These are phyloP conservation scores for Epirrhoe alternata DNA, from an alignment of 2,888 invertebrate species.

Conservation along the genomic window DNA sequence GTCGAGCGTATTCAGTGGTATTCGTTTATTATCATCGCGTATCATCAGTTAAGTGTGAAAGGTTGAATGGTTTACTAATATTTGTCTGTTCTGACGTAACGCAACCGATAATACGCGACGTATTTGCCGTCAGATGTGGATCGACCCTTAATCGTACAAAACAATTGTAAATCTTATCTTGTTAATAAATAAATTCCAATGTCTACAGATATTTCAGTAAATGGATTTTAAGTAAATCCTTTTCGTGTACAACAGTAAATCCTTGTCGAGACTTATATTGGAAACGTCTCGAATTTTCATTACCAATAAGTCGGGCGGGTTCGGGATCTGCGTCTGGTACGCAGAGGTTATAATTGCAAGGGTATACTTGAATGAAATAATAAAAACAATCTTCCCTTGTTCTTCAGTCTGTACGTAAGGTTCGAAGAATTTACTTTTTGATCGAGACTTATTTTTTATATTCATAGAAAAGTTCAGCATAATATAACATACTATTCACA, in stretches of 20 bases:
- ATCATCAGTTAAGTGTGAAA: no score
- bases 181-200: constrained; percentile 7
- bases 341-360: constrained; percentile 19
- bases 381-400: not conserved
- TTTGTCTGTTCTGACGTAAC: no score
- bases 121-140: not conserved
- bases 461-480: no score
- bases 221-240: constrained; percentile 28
- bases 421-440: no score
- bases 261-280: constrained; percentile 30
- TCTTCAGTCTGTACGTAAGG: no score
- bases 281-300: constrained; percentile 43
- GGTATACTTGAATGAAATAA: constrained; percentile 1
- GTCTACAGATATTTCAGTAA: constrained; percentile 8
- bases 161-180: not conserved
- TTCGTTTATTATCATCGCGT: no score
- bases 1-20: no score
- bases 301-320: constrained; percentile 32
- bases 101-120: no score
- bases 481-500: no score
- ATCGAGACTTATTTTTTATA: no score
- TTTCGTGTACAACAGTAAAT: constrained; percentile 35
- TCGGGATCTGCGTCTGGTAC: constrained; percentile 20
- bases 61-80: no score
- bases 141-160: not conserved